phyloP scores from a whole-genome alignment of 2,113 vertebrate species.

The Nematolebias whitei region DNA sequence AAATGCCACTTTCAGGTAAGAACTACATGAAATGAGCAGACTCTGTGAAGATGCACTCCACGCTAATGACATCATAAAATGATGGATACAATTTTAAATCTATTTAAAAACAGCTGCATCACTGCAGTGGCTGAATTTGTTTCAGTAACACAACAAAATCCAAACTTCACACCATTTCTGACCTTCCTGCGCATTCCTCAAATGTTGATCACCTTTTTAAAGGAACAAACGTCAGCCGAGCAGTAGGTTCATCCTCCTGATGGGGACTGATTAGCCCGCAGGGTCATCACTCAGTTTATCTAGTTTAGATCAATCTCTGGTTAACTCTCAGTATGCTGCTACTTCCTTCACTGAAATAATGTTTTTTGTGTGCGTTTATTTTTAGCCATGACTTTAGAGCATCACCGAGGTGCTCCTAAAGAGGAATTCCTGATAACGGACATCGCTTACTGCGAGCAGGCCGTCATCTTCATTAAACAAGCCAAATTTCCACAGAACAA shows the following conservation, averaged over 20 bases:
- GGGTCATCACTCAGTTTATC: conserved; percentile 12
- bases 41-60: not conserved
- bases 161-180: no score
- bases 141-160: not conserved
- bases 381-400: conserved; percentile 55
- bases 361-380: not conserved
- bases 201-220: not conserved
- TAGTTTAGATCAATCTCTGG: conserved; percentile 43
- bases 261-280: no score
- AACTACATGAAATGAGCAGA: not conserved
- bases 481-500: conserved; percentile 64
- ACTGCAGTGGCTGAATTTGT: not conserved
- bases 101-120: fast-evolving
- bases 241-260: conserved; percentile 5
- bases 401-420: conserved; percentile 50
- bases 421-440: conserved; percentile 85
- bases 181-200: not conserved
- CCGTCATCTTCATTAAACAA: conserved; percentile 82
- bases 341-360: conserved; percentile 10
- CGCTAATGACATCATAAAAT: not conserved
- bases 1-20: conserved; percentile 72
- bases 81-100: not conserved
- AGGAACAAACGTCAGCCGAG: no score
- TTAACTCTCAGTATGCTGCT: not conserved
- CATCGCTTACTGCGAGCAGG: conserved; percentile 89